These are phyloP conservation scores for Enteromius fasciolatus DNA, from an alignment of 2,797 vertebrate species.

Conservation along the genomic window DNA sequence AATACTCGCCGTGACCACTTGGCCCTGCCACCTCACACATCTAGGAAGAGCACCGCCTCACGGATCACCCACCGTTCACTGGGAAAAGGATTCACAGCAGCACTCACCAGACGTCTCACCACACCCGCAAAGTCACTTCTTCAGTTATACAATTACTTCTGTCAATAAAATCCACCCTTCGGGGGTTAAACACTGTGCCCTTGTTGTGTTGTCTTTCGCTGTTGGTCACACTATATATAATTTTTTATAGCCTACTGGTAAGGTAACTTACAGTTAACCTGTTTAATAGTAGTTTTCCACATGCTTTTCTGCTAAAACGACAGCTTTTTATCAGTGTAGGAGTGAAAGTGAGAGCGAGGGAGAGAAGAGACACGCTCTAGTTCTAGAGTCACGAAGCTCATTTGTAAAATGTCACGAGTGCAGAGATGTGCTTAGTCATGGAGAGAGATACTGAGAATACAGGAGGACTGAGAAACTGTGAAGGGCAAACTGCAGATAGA, in stretches of 20 bases:
- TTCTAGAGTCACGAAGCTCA: constrained; percentile 10
- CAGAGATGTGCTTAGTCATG: constrained; percentile 53
- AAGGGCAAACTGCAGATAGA: constrained; percentile 15
- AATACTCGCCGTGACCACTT: too few species aligned
- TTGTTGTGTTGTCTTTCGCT: too few species aligned
- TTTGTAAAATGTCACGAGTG: constrained; percentile 44
- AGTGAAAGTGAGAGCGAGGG: neutral
- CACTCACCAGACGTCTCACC: too few species aligned
- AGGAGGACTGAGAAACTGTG: neutral
- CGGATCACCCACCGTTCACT: too few species aligned
- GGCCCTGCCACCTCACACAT: too few species aligned
- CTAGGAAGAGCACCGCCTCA: too few species aligned
- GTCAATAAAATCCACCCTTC: too few species aligned
- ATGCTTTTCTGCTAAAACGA: neutral
- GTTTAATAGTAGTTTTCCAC: neutral
- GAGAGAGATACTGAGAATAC: constrained; percentile 14
- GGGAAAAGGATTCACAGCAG: too few species aligned
- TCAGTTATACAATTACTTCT: too few species aligned
- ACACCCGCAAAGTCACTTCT: too few species aligned
- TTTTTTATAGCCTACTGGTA: neutral
- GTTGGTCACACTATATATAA: too few species aligned
- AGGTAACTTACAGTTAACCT: neutral
- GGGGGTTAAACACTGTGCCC: too few species aligned
- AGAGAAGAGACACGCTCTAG: constrained; percentile 13
- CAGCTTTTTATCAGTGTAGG: neutral